Base-by-base conservation (phyloP, 2,888 invertebrate genomes). In the Agapetus fuscipes region DNA sequence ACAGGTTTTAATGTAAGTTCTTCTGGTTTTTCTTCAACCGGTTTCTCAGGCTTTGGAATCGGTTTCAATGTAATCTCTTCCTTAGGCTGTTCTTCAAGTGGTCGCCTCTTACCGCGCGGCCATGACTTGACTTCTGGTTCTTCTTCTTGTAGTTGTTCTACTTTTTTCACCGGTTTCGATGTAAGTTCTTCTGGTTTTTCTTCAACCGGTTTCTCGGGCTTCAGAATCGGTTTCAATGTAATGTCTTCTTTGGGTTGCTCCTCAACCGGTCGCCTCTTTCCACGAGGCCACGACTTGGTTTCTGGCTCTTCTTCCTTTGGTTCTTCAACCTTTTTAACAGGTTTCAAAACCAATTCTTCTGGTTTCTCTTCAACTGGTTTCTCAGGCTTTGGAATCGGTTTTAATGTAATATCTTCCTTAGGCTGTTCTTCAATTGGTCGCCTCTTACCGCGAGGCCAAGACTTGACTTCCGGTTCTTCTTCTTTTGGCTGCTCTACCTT, bases 81-180 rank as follows among this genome's bases (percentile, higher is more conserved):
- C 58, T 37, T 56, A 53, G 3, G 62, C 62, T 34, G 56, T 58
- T 30, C 54, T 53, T 44, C 57, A 64, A 12, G 60, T 62, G 24
- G 53, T 59, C 2, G 53, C 46, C 17, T 59, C 58, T 59, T 54
- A 63, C 17, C 59, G 51, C 34, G 50, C 50, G 31, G 60, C 53
- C 54, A 54, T 3, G 52, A 49, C 12, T 52, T 36, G 40, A 56
- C 55, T 20, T 4, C 9, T 2, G 26, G 10, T 15, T 53, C 55
- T 17, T 45, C 51, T 48, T 56, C 54, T 9, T 51, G 51, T 10
- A 41, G 36, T 41, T 56, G 52, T 43, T 53, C 59, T 24, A 46
- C 42, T 46, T 56, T 55, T 36, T 57, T 56, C 36, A 56, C 56
- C 10, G 55, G 54, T 35, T 55, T 53, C 17, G 49, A 48, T 27